Base-by-base conservation (phyloP, 2,113 vertebrate species). In the Lutjanus erythropterus region DNA sequence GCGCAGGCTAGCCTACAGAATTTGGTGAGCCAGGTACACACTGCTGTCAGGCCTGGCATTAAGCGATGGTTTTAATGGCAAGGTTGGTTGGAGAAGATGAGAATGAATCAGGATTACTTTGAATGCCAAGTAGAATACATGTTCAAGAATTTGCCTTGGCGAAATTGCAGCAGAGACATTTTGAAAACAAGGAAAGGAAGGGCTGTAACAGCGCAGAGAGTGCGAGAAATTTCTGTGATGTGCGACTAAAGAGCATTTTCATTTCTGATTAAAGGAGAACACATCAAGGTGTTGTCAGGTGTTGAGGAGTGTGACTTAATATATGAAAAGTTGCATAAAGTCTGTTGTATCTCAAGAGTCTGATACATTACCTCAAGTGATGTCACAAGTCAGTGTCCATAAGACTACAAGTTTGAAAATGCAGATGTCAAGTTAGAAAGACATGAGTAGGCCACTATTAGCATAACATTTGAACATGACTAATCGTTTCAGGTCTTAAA, bases 1-100 rank as follows among this genome's bases (percentile, higher is more conserved):
- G 6, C 14, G 4, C 35, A 0, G 37, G 25, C 19, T 19, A 25
- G 23, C 7, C 25, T 10, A 7, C 7, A 55, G 33, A 56, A 53
- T 41, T 49, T 49, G 25, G 9, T 11, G 33, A 75, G 53, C 23
- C 27, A 64, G 80, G 64, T 61, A 31, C 66, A 66, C 12, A n/a
- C 33, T 42, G 62, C 19, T 37, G 35, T 41, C 19, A 62, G 71
- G 33, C n/a, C 42, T 44, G 64, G 67, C 62, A 37, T 25, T 62
- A 16, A 39, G 42, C 41, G 1, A 25, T 56, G 56, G 10, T 71
- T 75, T 67, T 19, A 37, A 25, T 42, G 29, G 64, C 29, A 42
- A 19, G 18, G 46, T 42, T 61, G 25, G 31, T 72, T 8, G 55
- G 33, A 56, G 27, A 67, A 15, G 10, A 61, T 5, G 18, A 58